phyloP scores from a whole-genome alignment of 2,888 invertebrate species.

The Bedellia somnulentella region DNA sequence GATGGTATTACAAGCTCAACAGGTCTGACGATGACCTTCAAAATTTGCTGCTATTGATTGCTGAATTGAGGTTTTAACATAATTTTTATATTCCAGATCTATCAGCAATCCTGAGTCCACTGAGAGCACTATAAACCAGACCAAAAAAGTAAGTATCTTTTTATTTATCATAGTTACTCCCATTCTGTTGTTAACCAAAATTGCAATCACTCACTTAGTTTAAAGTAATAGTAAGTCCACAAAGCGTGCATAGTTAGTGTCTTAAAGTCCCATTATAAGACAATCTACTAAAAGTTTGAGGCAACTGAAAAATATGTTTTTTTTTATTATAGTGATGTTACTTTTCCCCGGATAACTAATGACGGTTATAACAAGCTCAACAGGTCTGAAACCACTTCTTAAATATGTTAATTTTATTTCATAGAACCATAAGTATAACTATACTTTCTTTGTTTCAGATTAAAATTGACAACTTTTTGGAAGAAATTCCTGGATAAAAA shows the following conservation, averaged over 20 bases:
- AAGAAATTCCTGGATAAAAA: too few species aligned
- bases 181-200: not conserved
- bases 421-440: too few species aligned
- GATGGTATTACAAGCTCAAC: constrained; percentile 15
- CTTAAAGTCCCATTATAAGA: too few species aligned
- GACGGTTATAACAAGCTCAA: constrained; percentile 30
- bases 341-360: constrained; percentile 15
- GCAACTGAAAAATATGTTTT: too few species aligned
- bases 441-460: too few species aligned
- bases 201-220: not conserved
- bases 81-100: not conserved
- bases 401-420: too few species aligned
- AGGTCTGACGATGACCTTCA: constrained; percentile 10
- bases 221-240: not conserved
- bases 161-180: not conserved
- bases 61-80: not conserved
- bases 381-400: too few species aligned
- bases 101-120: not conserved
- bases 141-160: not conserved
- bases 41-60: not conserved
- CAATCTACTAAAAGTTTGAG: too few species aligned
- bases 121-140: not conserved
- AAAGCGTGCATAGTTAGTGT: not conserved
- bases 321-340: constrained; percentile 15
- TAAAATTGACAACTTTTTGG: too few species aligned